phyloP scores from a whole-genome alignment of 2,888 invertebrate species.

The Drosophila borborema region DNA sequence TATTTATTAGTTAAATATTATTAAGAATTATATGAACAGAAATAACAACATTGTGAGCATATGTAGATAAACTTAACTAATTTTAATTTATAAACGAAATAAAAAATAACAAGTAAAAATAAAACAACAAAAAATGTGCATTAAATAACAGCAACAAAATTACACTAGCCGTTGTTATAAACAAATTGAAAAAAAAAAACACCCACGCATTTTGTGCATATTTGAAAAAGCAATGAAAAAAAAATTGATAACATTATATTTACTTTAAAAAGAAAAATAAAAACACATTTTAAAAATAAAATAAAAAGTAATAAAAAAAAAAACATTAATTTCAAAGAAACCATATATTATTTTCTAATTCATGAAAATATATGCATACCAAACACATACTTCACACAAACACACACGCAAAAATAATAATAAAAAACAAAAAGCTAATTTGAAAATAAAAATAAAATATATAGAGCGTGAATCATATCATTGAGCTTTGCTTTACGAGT shows the following conservation, averaged over 20 bases:
- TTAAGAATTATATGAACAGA: conserved; percentile 63
- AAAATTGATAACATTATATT: conserved; percentile 19
- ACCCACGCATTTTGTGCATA: conserved; percentile 18
- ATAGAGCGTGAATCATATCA: conserved; percentile 74
- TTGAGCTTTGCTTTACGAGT: conserved; percentile 79
- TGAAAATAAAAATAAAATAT: conserved; percentile 19
- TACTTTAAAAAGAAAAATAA: conserved; percentile 33
- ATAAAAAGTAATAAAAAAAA: background rate
- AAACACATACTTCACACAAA: conserved; percentile 31
- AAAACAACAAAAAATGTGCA: conserved; percentile 26
- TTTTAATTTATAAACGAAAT: conserved; percentile 64
- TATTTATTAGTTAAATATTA: conserved; percentile 72
- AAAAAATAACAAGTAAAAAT: conserved; percentile 13
- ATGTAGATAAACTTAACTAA: conserved; percentile 79
- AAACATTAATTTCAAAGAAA: background rate
- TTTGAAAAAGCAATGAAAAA: conserved; percentile 22
- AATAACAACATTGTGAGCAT: conserved; percentile 63
- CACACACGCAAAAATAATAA: conserved; percentile 21
- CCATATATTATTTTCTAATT: conserved; percentile 16
- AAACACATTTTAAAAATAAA: conserved; percentile 23
- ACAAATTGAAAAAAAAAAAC: conserved; percentile 12
- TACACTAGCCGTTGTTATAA: conserved; percentile 56
- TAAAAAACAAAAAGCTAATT: background rate
- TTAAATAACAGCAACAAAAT: conserved; percentile 37
- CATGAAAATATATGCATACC: conserved; percentile 20